Evolutionary conservation across 1,140 invertebrate species (phyloP), one percentile per base, ranked within the genome.

Genomic region (Homalodisca vitripennis): DNA sequence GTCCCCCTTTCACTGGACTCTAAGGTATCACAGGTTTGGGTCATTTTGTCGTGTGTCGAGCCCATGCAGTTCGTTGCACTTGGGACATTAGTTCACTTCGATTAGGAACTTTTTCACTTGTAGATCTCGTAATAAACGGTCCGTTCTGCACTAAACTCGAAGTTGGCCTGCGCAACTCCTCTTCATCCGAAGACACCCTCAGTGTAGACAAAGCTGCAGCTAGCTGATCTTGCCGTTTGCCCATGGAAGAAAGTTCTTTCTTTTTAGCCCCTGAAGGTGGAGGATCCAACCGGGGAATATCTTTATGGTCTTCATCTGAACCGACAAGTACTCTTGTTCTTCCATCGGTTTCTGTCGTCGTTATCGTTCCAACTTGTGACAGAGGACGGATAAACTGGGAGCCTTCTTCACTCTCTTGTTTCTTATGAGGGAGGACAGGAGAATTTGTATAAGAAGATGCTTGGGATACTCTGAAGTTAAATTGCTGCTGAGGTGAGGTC

Each of bases 71-170:
- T 66, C 92, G 83, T 74, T 89, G 88, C 66, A 93, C 85, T 74
- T 92, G 89, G n/a, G 86, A 87, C 88, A 93, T 91, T 72, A 92
- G 81, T 77, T 93, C 91, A 77, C 88, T 93, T 46, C 90, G 84
- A 73, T 92, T 89, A 1, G 92, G 90, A 53, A 93, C 86, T 78
- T 92, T 89, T 71, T 93, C 92, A 80, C 91, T 93, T 1, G 92
- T 93, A 3, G 89, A 89, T 51, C 92, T 83, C 0, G 89, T 92
- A 60, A 93, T 92, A 17, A 88, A 84, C 1, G 83, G 82, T 48
- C 76, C 71, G 67, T 74, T 75, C 1, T 53, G 60, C 31, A 66
- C 12, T n/a, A 24, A 27, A 31, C 20, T n/a, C 22, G 32, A 53
- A n/a, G 29, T 57, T 32, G 31, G 26, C 55, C 29, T 68, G 0